These are phyloP conservation scores for Orbicella faveolata DNA, from an alignment of 64 coral and sea anemone genomes.

Conservation along the genomic window DNA sequence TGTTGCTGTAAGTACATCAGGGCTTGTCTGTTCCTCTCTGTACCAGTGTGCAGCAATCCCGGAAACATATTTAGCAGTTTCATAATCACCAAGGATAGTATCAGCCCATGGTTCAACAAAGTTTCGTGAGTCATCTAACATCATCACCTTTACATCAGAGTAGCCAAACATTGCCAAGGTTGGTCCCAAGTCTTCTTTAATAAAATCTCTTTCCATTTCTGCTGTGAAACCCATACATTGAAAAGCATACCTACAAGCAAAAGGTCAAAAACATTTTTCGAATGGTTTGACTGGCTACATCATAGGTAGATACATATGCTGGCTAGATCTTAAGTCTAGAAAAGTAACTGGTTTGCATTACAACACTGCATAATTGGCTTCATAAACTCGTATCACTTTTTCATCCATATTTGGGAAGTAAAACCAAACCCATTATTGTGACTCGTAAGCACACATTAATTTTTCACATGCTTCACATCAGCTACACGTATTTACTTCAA, in stretches of 20 bases:
- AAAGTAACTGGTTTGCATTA: no score
- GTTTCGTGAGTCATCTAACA: slow-evolving; percentile 79
- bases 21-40: slow-evolving; percentile 28
- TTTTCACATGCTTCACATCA: no score
- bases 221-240: slow-evolving; percentile 87
- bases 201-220: slow-evolving; percentile 84
- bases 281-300: no score
- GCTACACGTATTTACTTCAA: no score
- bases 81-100: slow-evolving; percentile 68
- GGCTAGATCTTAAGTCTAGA: no score
- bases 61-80: slow-evolving; percentile 85
- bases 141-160: slow-evolving; percentile 81
- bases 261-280: background rate
- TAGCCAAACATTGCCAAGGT: slow-evolving; percentile 66
- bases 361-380: no score
- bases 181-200: slow-evolving; percentile 88
- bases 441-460: no score
- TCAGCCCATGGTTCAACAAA: slow-evolving; percentile 68
- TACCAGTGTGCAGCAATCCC: slow-evolving; percentile 94
- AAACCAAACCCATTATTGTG: no score
- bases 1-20: slow-evolving; percentile 58
- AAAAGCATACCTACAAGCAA: slow-evolving; percentile 68
- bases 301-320: no score
- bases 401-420: no score
- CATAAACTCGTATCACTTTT: no score